Conservation (phyloP, 2,888 invertebrate species). For the Anoncus sp. region DNA sequence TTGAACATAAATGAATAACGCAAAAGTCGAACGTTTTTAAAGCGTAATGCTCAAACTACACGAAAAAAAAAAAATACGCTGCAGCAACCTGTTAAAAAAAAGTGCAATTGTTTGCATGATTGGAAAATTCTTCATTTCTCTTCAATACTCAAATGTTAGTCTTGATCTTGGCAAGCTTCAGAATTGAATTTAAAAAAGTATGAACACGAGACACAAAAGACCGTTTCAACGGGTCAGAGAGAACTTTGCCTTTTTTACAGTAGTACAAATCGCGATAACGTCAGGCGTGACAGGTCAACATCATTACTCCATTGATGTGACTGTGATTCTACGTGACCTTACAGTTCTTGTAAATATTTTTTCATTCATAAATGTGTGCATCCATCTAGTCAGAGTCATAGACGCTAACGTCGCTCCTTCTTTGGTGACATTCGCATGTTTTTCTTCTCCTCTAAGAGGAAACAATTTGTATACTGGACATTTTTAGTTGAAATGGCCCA, state of each 20-base stretch:
- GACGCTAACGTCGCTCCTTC: not conserved
- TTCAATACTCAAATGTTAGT: no score
- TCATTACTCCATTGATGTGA: not conserved
- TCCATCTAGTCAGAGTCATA: not conserved
- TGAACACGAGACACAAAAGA: no score
- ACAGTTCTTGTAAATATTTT: not conserved
- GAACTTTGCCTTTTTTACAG: slow-evolving; percentile 2
- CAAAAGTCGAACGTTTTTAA: no score
- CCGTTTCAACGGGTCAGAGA: no score
- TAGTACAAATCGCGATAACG: slow-evolving; percentile 11
- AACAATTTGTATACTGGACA: not conserved
- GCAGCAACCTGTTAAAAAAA: no score
- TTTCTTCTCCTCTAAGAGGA: not conserved
- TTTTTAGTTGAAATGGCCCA: not conserved
- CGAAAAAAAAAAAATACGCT: no score
- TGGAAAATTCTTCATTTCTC: no score
- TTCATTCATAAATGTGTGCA: not conserved
- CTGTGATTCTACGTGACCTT: not conserved
- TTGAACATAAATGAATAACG: no score
- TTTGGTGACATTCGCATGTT: not conserved
- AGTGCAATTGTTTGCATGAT: no score
- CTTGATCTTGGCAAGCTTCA: no score
- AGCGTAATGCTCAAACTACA: no score
- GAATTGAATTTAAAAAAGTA: no score
- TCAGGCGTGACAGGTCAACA: not conserved